Evolutionary conservation across 2,888 invertebrate genomes (phyloP).

Genomic region (Caenorhabditis doughertyi): DNA sequence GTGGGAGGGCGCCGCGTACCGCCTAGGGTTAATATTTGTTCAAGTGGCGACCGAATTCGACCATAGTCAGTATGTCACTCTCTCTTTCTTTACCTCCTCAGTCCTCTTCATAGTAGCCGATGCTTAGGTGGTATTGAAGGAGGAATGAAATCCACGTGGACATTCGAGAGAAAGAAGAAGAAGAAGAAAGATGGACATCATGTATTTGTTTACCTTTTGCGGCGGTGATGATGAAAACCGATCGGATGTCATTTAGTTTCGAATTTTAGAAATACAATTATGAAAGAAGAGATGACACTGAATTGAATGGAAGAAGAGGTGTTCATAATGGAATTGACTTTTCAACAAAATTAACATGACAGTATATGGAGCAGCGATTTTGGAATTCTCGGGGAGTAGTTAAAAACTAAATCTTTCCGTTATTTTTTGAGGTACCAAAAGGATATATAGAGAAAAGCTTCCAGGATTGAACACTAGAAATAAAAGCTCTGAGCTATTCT

Average conservation of each 20-base stretch:
- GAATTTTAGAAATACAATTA: constrained; percentile 39
- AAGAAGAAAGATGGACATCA: constrained; percentile 1
- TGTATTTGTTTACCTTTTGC: constrained; percentile 59
- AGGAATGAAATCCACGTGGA: constrained; percentile 60
- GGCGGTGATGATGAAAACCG: constrained; percentile 23
- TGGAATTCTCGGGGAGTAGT: no score
- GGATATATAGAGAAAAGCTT: no score
- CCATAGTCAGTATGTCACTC: constrained; percentile 44
- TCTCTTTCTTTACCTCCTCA: constrained; percentile 24
- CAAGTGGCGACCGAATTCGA: constrained; percentile 65
- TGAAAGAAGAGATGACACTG: constrained; percentile 19
- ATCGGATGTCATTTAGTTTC: constrained; percentile 59
- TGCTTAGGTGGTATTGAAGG: constrained; percentile 27
- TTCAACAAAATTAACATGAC: no score
- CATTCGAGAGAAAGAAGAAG: constrained; percentile 18
- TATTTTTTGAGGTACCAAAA: no score
- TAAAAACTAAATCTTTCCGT: no score
- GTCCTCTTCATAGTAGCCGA: constrained; percentile 39
- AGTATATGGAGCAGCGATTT: no score
- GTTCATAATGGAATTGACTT: no score
- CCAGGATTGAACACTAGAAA: no score
- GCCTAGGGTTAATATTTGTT: constrained; percentile 68
- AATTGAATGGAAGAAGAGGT: no score
- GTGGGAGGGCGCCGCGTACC: constrained; percentile 58
- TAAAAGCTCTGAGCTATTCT: no score